Conservation (phyloP, 2,797 vertebrate species). For the Avahi laniger region DNA sequence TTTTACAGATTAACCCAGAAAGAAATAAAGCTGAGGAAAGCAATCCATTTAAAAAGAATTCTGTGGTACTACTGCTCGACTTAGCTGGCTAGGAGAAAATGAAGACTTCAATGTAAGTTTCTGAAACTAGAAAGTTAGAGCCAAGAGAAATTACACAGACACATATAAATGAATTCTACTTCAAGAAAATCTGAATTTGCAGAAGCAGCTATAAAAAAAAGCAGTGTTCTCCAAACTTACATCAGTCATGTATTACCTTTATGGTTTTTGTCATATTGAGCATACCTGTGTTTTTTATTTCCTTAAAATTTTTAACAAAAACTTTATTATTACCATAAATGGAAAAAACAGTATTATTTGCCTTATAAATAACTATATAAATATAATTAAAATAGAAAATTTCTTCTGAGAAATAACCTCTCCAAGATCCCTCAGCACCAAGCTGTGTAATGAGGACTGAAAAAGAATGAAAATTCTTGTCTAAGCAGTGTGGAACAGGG, state of each 20-base stretch:
- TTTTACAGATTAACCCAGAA: conserved; percentile 32
- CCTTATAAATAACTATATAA: neutral
- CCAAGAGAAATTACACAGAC: neutral
- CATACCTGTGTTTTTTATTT: neutral
- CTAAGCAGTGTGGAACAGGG: neutral
- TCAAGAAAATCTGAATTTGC: conserved; percentile 8
- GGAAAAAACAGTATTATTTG: neutral
- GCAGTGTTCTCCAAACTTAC: conserved; percentile 3
- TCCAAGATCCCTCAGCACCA: neutral
- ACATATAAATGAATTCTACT: neutral
- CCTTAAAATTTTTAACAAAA: neutral
- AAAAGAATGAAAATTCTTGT: neutral
- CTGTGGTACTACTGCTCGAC: neutral
- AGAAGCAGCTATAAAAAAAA: neutral
- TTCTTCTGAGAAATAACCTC: conserved; percentile 16
- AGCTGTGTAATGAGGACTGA: neutral
- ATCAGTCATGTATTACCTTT: neutral
- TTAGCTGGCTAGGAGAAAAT: neutral
- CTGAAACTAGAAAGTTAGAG: neutral
- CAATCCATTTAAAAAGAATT: conserved; percentile 8
- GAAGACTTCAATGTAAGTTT: neutral
- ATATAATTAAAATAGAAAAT: conserved; percentile 24
- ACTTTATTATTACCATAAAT: neutral
- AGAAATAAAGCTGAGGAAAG: conserved; percentile 30
- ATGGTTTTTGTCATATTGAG: neutral